Conservation (phyloP, 2,797 vertebrate genomes). For the Pogonophryne albipinna region DNA sequence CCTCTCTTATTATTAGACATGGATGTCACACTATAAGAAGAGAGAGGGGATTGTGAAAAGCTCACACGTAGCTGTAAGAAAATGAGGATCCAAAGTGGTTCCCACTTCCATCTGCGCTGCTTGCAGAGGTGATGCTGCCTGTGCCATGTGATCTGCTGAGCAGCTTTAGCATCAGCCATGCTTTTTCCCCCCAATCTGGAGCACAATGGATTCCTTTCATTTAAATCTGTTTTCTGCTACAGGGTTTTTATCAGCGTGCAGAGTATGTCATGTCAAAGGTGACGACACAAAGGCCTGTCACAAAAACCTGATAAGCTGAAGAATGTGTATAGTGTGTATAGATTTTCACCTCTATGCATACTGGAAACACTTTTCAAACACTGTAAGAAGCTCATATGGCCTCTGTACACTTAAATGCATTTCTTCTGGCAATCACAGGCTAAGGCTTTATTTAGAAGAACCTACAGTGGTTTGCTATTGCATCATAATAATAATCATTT, state of each 20-base stretch:
- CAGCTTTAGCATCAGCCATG: slow-evolving; percentile 62
- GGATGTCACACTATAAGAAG: slow-evolving; percentile 35
- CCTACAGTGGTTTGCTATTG: slow-evolving; percentile 27
- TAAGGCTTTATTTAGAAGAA: slow-evolving; percentile 4
- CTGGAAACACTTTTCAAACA: slow-evolving; percentile 24
- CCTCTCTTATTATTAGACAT: slow-evolving; percentile 44
- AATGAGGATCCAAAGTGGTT: slow-evolving; percentile 40
- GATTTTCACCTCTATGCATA: slow-evolving; percentile 46
- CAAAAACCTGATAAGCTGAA: slow-evolving; percentile 76
- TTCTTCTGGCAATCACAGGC: neutral
- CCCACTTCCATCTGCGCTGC: slow-evolving; percentile 44
- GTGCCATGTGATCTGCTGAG: slow-evolving; percentile 67
- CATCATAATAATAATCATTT: slow-evolving; percentile 53
- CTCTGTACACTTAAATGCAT: neutral
- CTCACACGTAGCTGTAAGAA: slow-evolving; percentile 38
- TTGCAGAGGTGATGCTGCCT: slow-evolving; percentile 62
- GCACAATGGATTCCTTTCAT: slow-evolving; percentile 77
- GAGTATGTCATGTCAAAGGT: slow-evolving; percentile 78
- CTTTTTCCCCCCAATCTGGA: slow-evolving; percentile 66
- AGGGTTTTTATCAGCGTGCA: slow-evolving; percentile 68
- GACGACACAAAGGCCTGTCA: slow-evolving; percentile 72
- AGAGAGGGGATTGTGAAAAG: slow-evolving; percentile 41
- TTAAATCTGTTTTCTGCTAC: slow-evolving; percentile 71
- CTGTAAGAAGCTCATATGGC: slow-evolving; percentile 11
- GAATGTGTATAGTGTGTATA: slow-evolving; percentile 59